Evolutionary conservation across 2,888 invertebrate genomes (phyloP), one percentile per base, ranked within the genome.

Genomic region (Heteropelma amictum): DNA sequence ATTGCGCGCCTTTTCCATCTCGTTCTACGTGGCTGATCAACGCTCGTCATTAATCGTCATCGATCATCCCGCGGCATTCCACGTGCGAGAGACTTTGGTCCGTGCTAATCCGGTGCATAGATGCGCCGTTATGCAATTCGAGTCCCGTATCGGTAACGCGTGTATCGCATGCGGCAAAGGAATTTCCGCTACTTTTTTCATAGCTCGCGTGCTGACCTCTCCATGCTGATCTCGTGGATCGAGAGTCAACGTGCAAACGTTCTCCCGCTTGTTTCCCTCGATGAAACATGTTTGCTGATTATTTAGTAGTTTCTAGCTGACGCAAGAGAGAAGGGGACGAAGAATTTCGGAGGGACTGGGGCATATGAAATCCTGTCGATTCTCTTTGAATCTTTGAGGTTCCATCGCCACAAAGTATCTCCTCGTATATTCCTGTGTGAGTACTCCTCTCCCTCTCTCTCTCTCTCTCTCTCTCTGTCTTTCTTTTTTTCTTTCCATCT

Each of bases 101-200:
- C n/a, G n/a, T n/a, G n/a, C n/a, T n/a, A n/a, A n/a, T n/a, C n/a
- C n/a, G n/a, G n/a, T n/a, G n/a, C n/a, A 33, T n/a, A n/a, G 60
- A 63, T 72, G 21, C 56, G 17, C 38, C 38, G 38, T 14, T 40
- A 17, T 40, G 56, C n/a, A 26, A 8, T 3, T 28, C 12, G 30
- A 10, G 28, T 21, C 23, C 28, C 3, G 38, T 64, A 65, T 54
- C 33, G 12, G 42, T 70, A 68, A 64, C 73, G 47, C 77, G 79
- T 77, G 78, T 77, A 81, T 84, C 81, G 84, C 84, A 84, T 84
- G 85, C 83, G 84, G 82, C 85, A 85, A 83, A 83, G 79, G 81
- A 79, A n/a, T n/a, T n/a, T n/a, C 76, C 61, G 60, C 45, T 51
- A 61, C 68, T 76, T 75, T 76, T n/a, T 69, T 67, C 35, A 47